phyloP scores from a whole-genome alignment of 1,140 invertebrate species.

The Papilio machaon region DNA sequence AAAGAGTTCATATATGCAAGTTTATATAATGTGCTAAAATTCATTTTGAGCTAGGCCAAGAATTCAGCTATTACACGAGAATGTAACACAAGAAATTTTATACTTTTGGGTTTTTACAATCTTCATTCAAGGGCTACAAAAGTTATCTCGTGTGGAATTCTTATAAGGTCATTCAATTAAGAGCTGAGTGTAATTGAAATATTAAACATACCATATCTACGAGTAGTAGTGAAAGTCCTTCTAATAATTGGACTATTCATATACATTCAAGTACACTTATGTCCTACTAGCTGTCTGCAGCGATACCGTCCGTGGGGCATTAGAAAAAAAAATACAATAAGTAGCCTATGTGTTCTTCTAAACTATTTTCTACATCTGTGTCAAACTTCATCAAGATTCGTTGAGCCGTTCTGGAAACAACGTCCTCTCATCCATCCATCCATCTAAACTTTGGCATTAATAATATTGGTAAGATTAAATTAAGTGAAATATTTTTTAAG shows the following conservation, averaged over 20 bases:
- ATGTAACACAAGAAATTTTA: slow-evolving; percentile 15
- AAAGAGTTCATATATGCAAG: too few species aligned
- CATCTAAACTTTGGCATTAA: too few species aligned
- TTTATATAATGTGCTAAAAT: not conserved
- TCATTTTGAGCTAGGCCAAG: not conserved
- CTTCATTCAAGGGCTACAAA: not conserved
- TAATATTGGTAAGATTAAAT: too few species aligned
- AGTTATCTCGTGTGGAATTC: not conserved
- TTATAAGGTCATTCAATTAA: slow-evolving; percentile 2
- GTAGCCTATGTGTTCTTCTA: too few species aligned
- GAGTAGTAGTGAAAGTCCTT: not conserved
- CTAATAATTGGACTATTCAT: not conserved
- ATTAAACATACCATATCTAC: slow-evolving; percentile 6
- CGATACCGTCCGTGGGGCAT: too few species aligned
- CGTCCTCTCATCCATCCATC: too few species aligned
- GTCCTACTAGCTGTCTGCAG: too few species aligned
- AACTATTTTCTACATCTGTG: too few species aligned
- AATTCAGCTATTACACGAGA: not conserved
- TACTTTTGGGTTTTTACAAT: slow-evolving; percentile 6
- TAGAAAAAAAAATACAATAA: too few species aligned
- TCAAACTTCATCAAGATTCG: too few species aligned
- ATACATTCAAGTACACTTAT: not conserved
- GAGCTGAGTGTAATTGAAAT: not conserved
- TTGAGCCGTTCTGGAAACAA: too few species aligned
- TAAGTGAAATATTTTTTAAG: too few species aligned